Percentiles rank a stretch among this genome's conserved stretches.
phyloP scores from a whole-genome alignment of 2,888 invertebrate species.

The Lycophotia porphyrea region DNA sequence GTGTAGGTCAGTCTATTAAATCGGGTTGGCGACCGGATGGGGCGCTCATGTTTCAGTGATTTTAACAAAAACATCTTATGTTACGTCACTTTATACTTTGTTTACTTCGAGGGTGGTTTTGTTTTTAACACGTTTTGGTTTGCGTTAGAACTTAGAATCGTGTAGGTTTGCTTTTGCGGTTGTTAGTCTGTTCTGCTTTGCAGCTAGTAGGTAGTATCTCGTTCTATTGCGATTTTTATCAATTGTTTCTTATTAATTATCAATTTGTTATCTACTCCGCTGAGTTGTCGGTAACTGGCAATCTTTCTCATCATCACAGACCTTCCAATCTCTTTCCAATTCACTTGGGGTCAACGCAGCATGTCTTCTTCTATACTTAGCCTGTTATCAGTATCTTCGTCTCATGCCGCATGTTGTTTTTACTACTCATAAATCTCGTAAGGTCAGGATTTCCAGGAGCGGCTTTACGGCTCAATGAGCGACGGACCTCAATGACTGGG shows the following conservation, averaged over 20 bases:
- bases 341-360: background rate
- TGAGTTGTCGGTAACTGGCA: background rate
- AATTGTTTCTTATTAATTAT: background rate
- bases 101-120: slow-evolving; percentile 73
- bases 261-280: background rate
- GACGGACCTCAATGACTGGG: slow-evolving; percentile 78
- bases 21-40: slow-evolving; percentile 85
- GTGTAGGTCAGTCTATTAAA: slow-evolving; percentile 89
- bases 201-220: background rate
- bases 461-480: slow-evolving; percentile 76
- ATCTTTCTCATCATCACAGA: background rate
- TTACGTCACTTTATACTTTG: slow-evolving; percentile 83
- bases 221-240: background rate
- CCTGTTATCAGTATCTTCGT: background rate
- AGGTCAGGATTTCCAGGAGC: slow-evolving; percentile 69
- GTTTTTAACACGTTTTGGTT: slow-evolving; percentile 29
- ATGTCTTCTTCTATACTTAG: background rate
- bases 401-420: slow-evolving; percentile 28
- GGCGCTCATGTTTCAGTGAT: slow-evolving; percentile 85
- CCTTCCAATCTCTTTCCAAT: background rate
- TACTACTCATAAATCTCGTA: slow-evolving; percentile 71
- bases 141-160: slow-evolving; percentile 15
- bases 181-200: background rate
- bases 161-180: slow-evolving; percentile 1
- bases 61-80: slow-evolving; percentile 85